Base-by-base conservation (phyloP, 1,140 invertebrate species). In the Hestina assimilis region DNA sequence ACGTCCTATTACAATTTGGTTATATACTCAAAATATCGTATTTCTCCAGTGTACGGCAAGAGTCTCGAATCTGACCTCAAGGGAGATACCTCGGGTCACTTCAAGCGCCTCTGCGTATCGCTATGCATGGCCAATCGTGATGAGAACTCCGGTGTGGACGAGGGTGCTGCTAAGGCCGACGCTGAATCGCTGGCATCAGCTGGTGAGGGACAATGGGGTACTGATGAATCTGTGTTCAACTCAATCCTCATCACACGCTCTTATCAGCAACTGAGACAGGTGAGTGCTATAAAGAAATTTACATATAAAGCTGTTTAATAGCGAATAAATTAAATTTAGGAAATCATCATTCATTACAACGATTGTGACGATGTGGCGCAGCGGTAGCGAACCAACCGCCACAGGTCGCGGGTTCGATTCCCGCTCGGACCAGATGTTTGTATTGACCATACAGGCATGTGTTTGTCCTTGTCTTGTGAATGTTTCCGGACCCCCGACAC, bases 61-160 rank as follows among this genome's bases (percentile, higher is more conserved):
- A 89, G 92, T 40, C 84, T 99, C 54, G 98, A 99, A 77, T 92
- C 92, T 3, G 97, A 98, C 73, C 90, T 99, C 43, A 94, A 94
- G 75, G 95, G 94, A 15, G 98, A 99, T 74, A 98, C 97, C 12
- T 98, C 96, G 1, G 98, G 91, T 6, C 92, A 96, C 77, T 99
- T 99, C 89, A 95, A 96, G 83, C 93, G 96, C 50, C 89, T 99
- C 2, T 92, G 98, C 41, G 93, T 99, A 12, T 95, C 95, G 0
- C 84, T 96, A 33, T 92, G 93, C 43, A 93, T 96, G 91, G 95
- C 92, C 35, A 95, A 95, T 72, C 91, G 95, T 15, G 94, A 95
- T 80, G 95, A 96, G 89, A 93, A 94, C 80, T 92, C 94, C 12
- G 90, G 91, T 2, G 90, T 94, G 0, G 93, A 95, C 73, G 91